Evolutionary conservation across 2,113 vertebrate genomes (phyloP).

Genomic region (Ceratotherium simum): DNA sequence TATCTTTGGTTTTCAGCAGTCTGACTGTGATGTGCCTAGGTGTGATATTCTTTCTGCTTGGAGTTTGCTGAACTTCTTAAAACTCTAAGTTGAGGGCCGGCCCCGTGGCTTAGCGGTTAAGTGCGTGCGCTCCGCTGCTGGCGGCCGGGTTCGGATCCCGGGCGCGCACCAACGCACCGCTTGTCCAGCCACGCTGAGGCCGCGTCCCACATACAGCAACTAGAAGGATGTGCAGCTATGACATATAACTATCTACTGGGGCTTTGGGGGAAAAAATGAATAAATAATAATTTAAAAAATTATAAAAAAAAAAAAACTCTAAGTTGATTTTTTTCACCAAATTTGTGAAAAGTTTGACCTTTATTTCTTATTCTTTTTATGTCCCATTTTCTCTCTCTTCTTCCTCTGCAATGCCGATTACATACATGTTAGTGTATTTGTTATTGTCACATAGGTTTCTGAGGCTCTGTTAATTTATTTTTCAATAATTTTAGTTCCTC

Average conservation of each 20-base stretch:
- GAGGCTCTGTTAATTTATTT: background rate
- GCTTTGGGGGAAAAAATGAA: too few relatives aligned
- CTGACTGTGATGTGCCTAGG: background rate
- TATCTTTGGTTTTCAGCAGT: slow-evolving; percentile 31
- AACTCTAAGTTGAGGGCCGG: slow-evolving; percentile 48
- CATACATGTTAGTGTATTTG: background rate
- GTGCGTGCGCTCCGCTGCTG: too few relatives aligned
- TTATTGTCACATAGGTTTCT: background rate
- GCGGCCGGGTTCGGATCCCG: too few relatives aligned
- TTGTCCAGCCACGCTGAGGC: too few relatives aligned
- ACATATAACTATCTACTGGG: too few relatives aligned
- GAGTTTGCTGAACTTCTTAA: slow-evolving; percentile 60
- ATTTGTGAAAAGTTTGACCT: slow-evolving; percentile 9
- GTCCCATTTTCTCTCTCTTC: background rate
- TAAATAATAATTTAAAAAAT: too few relatives aligned
- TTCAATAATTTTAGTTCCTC: background rate
- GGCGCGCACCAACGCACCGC: too few relatives aligned
- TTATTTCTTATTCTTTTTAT: background rate
- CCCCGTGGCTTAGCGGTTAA: too few relatives aligned
- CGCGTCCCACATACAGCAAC: too few relatives aligned
- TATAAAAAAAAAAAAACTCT: too few relatives aligned
- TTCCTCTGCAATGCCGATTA: background rate
- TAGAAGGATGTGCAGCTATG: too few relatives aligned
- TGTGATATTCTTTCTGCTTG: slow-evolving; percentile 14
- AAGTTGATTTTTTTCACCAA: slow-evolving; percentile 44